Evolutionary conservation across 1,140 invertebrate genomes (phyloP), one percentile per base, ranked within the genome.

Genomic region (Leptinotarsa lineolata): DNA sequence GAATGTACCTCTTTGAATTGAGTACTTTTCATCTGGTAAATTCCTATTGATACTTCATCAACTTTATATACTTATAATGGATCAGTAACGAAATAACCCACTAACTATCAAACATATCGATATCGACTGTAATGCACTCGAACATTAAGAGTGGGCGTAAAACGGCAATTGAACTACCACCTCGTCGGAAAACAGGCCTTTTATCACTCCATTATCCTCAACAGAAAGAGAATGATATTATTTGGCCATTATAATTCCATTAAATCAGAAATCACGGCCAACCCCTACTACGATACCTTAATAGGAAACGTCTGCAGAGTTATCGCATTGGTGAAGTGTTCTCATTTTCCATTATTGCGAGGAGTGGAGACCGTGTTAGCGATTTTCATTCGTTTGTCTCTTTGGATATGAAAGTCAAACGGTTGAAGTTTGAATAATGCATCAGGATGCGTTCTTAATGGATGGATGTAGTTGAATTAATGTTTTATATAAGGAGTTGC

Each of bases 371-470:
- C 45, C 48, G 60, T 74, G 73, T 70, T 68, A 70, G 68, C 24
- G 20, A 65, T 44, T 22, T 18, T 20, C 22, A 39, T 61, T 54
- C 67, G 73, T 74, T 74, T 68, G 70, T 74, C 68, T 74, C 30
- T 48, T 58, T 21, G 68, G 68, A 68, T 74, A 70, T 72, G 74
- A 63, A 75, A 72, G 74, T 75, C 70, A 68, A 75, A 61, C 46
- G 66, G 70, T 58, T 63, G 69, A 70, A 39, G 44, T 58, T 65
- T 76, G 75, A 76, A 76, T 76, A 73, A 76, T 76, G 74, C 54
- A 75, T 75, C 72, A 15, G 48, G 48, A 54, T 54, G 15, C n/a
- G 48, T 18, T 54, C 16, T 13, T 54, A 54, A n/a, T 54, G 16
- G 16, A 54, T 54, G n/a, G 48, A 54, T 54, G 48, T 54, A n/a